Percentiles rank a stretch among this genome's conserved stretches.
Conservation (phyloP, 2,113 vertebrate species). For the Candoia aspera region DNA sequence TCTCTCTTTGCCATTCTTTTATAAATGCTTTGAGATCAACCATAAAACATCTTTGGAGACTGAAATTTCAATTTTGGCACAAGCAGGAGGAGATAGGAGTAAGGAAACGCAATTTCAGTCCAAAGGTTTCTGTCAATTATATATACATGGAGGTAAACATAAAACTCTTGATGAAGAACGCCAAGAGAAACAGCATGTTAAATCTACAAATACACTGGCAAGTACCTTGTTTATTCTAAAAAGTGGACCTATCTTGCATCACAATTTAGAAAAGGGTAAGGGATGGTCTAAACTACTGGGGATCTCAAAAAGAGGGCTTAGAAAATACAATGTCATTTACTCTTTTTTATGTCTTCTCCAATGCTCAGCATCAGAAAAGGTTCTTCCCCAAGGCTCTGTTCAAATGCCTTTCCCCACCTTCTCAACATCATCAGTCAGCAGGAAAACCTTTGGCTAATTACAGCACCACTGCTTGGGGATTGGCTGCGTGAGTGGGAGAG, state of each 20-base stretch:
- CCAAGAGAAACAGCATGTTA: background rate
- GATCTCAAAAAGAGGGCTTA: background rate
- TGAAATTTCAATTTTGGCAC: conserved; percentile 1
- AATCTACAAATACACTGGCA: background rate
- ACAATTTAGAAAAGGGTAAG: background rate
- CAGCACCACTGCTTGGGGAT: background rate
- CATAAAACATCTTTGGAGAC: background rate
- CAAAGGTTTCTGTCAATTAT: background rate
- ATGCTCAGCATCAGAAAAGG: background rate
- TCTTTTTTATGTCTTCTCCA: background rate
- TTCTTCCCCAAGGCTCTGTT: background rate
- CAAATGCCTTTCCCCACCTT: background rate
- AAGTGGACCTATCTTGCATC: no score
- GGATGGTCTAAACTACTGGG: background rate
- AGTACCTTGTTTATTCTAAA: background rate
- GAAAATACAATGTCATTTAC: background rate
- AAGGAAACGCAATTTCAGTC: background rate
- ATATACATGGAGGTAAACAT: background rate
- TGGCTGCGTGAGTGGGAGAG: background rate
- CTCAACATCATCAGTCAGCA: background rate
- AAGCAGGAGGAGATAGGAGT: background rate
- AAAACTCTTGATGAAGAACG: background rate
- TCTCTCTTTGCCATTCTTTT: conserved; percentile 2
- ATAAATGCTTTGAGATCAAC: background rate
- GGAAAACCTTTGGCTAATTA: background rate